Evolutionary conservation across 92 coral and sea anemone species (phyloP), one percentile per base, ranked within the genome.

Genomic region (Umimayanthus kanabou): DNA sequence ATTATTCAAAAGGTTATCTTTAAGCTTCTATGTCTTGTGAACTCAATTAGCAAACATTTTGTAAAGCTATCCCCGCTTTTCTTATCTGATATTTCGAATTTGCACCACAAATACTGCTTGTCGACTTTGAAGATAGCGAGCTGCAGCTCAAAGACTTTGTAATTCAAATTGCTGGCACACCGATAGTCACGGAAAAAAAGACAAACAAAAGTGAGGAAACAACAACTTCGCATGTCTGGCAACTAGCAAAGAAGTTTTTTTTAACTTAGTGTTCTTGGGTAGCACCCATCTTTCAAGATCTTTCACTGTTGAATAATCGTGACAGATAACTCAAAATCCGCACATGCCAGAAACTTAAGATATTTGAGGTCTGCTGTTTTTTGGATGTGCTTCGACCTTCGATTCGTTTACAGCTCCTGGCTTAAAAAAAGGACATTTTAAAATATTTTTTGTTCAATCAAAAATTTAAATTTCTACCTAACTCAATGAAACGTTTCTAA

Each of bases 131-230:
- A 61, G 69, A 20, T 61, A 61, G 25, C n/a, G 67, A 61, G 3
- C 25, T 61, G 7, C 6, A 61, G 1, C 4, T 61, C 23, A 61
- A 20, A 61, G 25, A 61, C 7, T 6, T 22, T 61, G 69, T 61
- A 61, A 61, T 61, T 61, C 69, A 61, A 61, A 61, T 61, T 61
- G n/a, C 69, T 61, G 69, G 69, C 69, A 61, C 69, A 61, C 26
- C 22, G 26, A 61, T 20, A 20, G 26, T 61, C 69, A 20, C 69
- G 69, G 69, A 22, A 61, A 61, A 25, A 61, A 61, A 23, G 26
- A 23, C 67, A 61, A 61, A 61, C 69, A 9, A 18, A 23, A 61
- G 69, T 61, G 25, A 22, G 22, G 69, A 61, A 26, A 57, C 4
- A 61, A 5, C 26, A 23, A 22, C 20, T 61, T 61, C 1, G 69